Conservation (phyloP, 2,797 vertebrate genomes). For the Champsocephalus esox region DNA sequence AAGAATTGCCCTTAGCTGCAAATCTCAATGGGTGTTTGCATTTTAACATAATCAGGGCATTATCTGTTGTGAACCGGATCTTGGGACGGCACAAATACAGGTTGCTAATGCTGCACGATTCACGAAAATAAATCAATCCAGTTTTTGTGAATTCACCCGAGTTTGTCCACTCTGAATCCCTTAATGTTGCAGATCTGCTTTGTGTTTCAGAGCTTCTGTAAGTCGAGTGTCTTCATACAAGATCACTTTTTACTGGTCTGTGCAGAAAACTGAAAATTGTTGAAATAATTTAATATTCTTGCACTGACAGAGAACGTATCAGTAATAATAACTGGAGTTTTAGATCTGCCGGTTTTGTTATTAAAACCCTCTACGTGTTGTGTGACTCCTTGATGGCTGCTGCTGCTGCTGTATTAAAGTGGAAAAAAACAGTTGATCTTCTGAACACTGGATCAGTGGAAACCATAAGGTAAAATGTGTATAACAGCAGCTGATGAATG, state of each 20-base stretch:
- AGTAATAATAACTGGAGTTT: neutral
- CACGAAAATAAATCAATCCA: too few species aligned
- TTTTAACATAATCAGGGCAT: too few species aligned
- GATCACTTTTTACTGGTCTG: neutral
- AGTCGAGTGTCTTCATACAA: neutral
- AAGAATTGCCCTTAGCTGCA: too few species aligned
- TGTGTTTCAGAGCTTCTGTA: neutral
- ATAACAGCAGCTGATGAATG: neutral
- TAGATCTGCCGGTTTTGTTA: neutral
- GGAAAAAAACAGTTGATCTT: too few species aligned
- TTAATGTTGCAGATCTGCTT: neutral
- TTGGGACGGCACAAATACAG: too few species aligned
- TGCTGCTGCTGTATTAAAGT: neutral
- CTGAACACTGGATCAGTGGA: too few species aligned
- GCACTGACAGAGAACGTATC: neutral
- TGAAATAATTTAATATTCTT: neutral
- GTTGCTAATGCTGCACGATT: too few species aligned
- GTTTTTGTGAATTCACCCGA: too few species aligned
- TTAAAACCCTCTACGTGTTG: neutral
- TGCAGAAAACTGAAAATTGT: neutral
- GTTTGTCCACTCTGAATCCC: neutral
- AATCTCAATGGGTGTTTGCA: too few species aligned
- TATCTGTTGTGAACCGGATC: too few species aligned
- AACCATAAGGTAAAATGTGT: too few species aligned
- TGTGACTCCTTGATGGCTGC: too few species aligned